Base-by-base conservation (phyloP, 2,888 invertebrate genomes). In the Eristalis tenax region DNA sequence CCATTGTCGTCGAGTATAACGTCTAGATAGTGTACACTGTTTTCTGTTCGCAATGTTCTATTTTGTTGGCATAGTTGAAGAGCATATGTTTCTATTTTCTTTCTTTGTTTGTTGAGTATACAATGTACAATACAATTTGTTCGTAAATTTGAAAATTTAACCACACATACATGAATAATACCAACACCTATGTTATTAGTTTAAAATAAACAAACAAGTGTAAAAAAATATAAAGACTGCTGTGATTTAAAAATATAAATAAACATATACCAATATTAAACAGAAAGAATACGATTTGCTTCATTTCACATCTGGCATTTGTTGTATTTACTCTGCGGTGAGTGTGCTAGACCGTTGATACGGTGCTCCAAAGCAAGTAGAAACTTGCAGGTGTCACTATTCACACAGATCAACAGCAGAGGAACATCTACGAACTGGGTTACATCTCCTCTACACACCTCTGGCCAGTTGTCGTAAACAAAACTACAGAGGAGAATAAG, bases 241-340 rank as follows among this genome's bases (percentile, higher is more conserved):
- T 92, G 92, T 92, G 92, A 92, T 92, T 92, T 91, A 90, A 91
- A 87, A 91, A 91, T 91, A 90, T 91, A 91, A 89, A 86, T 90
- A 91, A 90, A 90, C 83, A 84, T 84, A 88, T 80, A 85, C 61
- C 78, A 80, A 89, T 76, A 88, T 78, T 70, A 85, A 82, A 89
- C 88, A 88, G 90, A 89, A 75, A 8, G 8, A 32, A 63, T 81
- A 83, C 61, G 80, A 8, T 57, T 35, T 32, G 4, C 28, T 50
- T 68, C n/a, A 38, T 22, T 63, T 59, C 26, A 1, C 57, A 65
- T 59, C 13, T 28, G 26, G 26, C 26, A 0, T 5, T 13, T 11
- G 15, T 28, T 59, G 23, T 15, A 23, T 23, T 23, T 23, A 10
- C 26, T 2, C 4, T 32, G 32, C 32, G 32, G 32, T 32, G 10